Evolutionary conservation across 2,113 vertebrate genomes (phyloP).

Genomic region (Zapus hudsonius): DNA sequence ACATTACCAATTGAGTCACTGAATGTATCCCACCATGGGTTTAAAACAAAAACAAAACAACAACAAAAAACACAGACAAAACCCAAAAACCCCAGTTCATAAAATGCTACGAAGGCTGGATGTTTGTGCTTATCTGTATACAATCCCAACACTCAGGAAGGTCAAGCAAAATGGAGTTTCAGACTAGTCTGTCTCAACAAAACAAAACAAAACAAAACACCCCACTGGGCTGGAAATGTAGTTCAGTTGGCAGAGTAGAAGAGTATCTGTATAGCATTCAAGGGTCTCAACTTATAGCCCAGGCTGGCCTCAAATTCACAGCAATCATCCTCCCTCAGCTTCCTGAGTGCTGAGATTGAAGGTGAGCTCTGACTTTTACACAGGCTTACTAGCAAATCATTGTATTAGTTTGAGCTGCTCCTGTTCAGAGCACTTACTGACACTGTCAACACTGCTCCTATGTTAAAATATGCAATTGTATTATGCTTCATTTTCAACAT

Average conservation of each 20-base stretch:
- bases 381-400: not conserved
- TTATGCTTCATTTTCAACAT: not conserved
- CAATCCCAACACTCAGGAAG: not conserved
- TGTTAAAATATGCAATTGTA: not conserved
- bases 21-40: not conserved
- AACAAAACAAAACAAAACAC: no score
- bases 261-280: no score
- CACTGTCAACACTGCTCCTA: not conserved
- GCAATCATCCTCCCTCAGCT: not conserved
- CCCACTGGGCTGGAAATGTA: no score
- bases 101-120: slow-evolving; percentile 36
- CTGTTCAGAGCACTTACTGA: not conserved
- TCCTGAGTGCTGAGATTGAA: not conserved
- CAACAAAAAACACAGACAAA: not conserved
- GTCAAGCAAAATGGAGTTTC: not conserved
- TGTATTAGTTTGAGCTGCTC: not conserved
- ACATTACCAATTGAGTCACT: slow-evolving; percentile 41
- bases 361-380: not conserved
- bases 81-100: not conserved
- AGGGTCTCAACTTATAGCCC: not conserved
- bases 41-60: not conserved
- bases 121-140: not conserved
- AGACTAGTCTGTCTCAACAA: not conserved
- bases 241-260: no score
- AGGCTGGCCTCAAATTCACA: no score